Conservation (phyloP, 2,888 invertebrate genomes). For the Pterobdella sp. region DNA sequence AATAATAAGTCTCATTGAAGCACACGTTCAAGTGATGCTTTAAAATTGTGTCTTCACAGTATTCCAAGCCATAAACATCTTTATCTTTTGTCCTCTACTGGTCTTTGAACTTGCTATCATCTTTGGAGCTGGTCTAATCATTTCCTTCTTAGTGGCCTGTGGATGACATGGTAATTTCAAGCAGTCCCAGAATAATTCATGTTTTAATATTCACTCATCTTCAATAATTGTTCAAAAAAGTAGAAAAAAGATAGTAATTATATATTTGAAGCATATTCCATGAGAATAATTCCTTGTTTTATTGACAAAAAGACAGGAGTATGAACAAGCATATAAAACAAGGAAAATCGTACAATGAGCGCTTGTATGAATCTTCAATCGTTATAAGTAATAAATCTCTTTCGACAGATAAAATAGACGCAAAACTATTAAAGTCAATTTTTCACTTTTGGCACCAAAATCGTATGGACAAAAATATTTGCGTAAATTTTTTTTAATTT, state of each 20-base stretch:
- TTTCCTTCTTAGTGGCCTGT: too few relatives aligned
- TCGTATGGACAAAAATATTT: background rate
- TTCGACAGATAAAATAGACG: background rate
- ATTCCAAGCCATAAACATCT: too few relatives aligned
- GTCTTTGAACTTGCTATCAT: too few relatives aligned
- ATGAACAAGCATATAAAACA: background rate
- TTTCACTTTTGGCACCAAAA: constrained; percentile 1
- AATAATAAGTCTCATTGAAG: too few relatives aligned
- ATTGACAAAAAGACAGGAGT: too few relatives aligned
- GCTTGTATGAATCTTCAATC: background rate
- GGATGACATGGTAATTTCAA: too few relatives aligned
- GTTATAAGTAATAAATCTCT: constrained; percentile 7
- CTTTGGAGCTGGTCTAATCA: too few relatives aligned
- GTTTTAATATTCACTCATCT: background rate
- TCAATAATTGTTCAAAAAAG: background rate
- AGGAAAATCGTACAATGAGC: background rate
- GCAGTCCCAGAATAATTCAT: background rate
- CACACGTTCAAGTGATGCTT: too few relatives aligned
- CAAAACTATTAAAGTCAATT: constrained; percentile 5
- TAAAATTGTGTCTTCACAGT: too few relatives aligned
- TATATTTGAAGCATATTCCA: too few relatives aligned
- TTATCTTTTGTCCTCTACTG: too few relatives aligned
- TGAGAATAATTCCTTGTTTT: too few relatives aligned
- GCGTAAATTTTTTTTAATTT: background rate
- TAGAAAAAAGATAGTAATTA: background rate